Base-by-base conservation (phyloP, 37 sponge, comb jelly and placozoan genomes). In the Halisarca cf. caerulea region DNA sequence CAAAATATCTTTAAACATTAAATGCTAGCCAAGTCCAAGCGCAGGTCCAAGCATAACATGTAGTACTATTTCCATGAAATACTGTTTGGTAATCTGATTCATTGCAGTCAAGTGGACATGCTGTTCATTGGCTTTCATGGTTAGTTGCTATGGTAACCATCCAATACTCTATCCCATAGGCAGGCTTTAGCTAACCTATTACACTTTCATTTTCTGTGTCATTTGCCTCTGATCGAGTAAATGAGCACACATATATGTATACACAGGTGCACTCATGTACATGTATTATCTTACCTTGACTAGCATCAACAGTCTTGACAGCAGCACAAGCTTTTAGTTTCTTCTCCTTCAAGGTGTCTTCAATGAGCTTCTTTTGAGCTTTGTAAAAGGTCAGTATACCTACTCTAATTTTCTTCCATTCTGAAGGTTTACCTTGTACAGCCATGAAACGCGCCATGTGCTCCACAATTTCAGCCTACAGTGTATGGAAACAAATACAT, bases 301-400 rank as follows among this genome's bases (percentile, higher is more conserved):
- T 91, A 15, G 87, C 88, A 55, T 35, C 84, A 58, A 91, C 82
- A 25, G 92, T 87, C 8, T 35, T 42, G 7, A 91, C 88, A 11
- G 45, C 81, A 3, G 82, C 39, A 17, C 45, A 79, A 15, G n/a
- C 32, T 34, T 43, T 53, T 30, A 80, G 0, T 30, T 2, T 3
- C n/a, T 28, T 30, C 18, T 60, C 27, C 37, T 71, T 45, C 30
- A 40, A 28, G 15, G 45, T 8, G 43, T 69, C 38, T 57, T 41
- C 80, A 9, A 89, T 82, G 33, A 5, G 17, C 5, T 78, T 75
- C 69, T 91, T 84, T 57, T 91, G 91, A 47, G 91, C 84, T 25
- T 51, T 41, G 68, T 91, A 91, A 14, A 88, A 88, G 27, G 91
- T 91, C 24, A 91, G 58, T 24, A 91, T 57, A 6, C 85, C 88